These are phyloP conservation scores for Henricia sp. DNA, from an alignment of 53 echinoderm and acorn worm species.

Conservation along the genomic window DNA sequence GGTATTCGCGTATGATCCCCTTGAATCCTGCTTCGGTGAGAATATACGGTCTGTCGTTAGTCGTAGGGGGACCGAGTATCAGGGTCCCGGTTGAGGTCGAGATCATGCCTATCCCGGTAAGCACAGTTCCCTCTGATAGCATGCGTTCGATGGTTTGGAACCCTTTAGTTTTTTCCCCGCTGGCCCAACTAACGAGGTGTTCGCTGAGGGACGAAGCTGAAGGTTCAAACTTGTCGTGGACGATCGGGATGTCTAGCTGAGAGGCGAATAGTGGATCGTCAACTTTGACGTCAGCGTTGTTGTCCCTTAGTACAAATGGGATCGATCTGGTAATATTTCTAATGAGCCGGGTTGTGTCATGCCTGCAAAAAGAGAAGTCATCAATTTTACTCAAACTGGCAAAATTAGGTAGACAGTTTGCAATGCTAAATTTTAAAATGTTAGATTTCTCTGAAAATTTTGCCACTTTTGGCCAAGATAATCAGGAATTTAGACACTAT, in stretches of 20 bases:
- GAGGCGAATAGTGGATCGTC: conserved; percentile 84
- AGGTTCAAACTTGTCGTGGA: conserved; percentile 92
- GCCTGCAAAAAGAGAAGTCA: conserved; percentile 62
- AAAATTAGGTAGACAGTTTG: no score
- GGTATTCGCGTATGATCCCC: conserved; percentile 70
- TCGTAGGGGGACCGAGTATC: conserved; percentile 75
- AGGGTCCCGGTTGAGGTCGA: conserved; percentile 71
- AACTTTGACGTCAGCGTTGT: conserved; percentile 63
- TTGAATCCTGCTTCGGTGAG: conserved; percentile 68
- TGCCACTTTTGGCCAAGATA: no score
- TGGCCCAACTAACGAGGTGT: conserved; percentile 95
- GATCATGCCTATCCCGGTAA: conserved; percentile 90
- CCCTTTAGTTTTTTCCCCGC: conserved; percentile 97
- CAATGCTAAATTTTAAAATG: no score
- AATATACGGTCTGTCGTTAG: conserved; percentile 68
- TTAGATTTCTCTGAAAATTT: no score
- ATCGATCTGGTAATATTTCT: conserved; percentile 79
- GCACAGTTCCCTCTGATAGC: conserved; percentile 82
- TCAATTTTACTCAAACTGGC: background rate
- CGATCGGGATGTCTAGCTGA: conserved; percentile 75
- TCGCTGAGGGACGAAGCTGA: conserved; percentile 80
- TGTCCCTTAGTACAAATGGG: conserved; percentile 76
- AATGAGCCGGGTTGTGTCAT: conserved; percentile 86
- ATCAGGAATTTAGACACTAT: no score
- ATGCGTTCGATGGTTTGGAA: conserved; percentile 93